Conservation (phyloP, 2,797 vertebrate genomes). For the Ctenopoma kingsleyae region DNA sequence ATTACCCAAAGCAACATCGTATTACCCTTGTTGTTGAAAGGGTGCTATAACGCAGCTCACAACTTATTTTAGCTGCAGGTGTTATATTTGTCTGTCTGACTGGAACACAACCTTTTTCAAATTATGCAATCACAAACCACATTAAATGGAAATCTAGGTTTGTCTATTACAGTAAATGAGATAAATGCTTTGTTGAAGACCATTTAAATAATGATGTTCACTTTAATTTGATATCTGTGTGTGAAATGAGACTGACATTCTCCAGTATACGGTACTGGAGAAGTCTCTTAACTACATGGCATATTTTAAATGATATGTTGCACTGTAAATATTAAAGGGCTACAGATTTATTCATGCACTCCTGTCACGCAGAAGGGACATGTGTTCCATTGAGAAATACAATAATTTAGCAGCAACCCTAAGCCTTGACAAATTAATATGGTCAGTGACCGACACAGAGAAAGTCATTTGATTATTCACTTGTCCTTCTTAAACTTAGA, state of each 20-base stretch:
- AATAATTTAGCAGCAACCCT: slow-evolving; percentile 41
- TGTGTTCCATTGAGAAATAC: slow-evolving; percentile 56
- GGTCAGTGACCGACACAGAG: slow-evolving; percentile 46
- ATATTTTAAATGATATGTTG: slow-evolving; percentile 40
- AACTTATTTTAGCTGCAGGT: slow-evolving; percentile 19
- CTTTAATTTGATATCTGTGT: slow-evolving; percentile 14
- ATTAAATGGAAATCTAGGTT: slow-evolving; percentile 26
- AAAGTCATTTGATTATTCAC: slow-evolving; percentile 68
- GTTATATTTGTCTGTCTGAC: slow-evolving; percentile 35
- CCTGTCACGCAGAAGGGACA: slow-evolving; percentile 61
- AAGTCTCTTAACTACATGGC: slow-evolving; percentile 15
- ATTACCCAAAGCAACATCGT: slow-evolving; percentile 44
- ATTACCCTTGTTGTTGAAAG: slow-evolving; percentile 34
- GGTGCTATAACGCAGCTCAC: slow-evolving; percentile 20
- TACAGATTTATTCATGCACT: slow-evolving; percentile 67
- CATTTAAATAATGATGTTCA: background rate
- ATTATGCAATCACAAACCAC: slow-evolving; percentile 31
- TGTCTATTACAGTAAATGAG: slow-evolving; percentile 13
- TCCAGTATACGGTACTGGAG: background rate
- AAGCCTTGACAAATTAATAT: slow-evolving; percentile 46
- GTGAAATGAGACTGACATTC: background rate
- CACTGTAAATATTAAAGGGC: slow-evolving; percentile 65
- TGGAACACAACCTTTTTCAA: slow-evolving; percentile 26
- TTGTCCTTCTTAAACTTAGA: slow-evolving; percentile 66
- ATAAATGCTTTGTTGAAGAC: slow-evolving; percentile 22